A percentile compares a stretch with the other conserved stretches of the same genome.
phyloP scores from a whole-genome alignment of 2,888 invertebrate species.

The Sminthurinus aureus region DNA sequence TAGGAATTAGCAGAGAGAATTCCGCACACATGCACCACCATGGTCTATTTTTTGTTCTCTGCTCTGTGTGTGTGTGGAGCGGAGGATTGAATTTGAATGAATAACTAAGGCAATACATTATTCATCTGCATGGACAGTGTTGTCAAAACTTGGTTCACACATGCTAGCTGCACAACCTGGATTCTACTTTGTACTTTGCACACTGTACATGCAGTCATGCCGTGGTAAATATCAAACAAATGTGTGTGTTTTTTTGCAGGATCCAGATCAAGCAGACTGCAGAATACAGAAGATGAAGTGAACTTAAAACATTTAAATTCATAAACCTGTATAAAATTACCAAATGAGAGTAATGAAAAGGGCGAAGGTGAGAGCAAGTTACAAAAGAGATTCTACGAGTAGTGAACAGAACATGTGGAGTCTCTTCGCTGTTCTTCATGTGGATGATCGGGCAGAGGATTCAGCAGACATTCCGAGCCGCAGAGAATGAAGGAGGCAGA shows the following conservation, averaged over 20 bases:
- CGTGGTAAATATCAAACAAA: too few species aligned
- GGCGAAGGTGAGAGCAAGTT: background rate
- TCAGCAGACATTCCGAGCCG: background rate
- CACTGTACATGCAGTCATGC: background rate
- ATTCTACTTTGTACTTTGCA: too few species aligned
- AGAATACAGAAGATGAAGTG: background rate
- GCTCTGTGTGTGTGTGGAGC: too few species aligned
- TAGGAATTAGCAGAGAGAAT: too few species aligned
- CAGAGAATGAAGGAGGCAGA: background rate
- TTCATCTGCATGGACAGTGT: too few species aligned
- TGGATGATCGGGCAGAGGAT: background rate
- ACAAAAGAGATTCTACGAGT: background rate
- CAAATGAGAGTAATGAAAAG: background rate
- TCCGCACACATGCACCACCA: too few species aligned
- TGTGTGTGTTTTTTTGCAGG: too few species aligned
- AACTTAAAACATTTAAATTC: constrained; percentile 13
- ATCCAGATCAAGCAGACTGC: too few species aligned
- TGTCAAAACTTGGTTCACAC: too few species aligned
- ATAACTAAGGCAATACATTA: too few species aligned
- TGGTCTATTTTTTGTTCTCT: too few species aligned
- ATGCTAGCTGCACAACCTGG: too few species aligned
- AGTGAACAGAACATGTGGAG: constrained; percentile 14
- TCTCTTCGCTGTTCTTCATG: background rate
- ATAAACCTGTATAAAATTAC: background rate
- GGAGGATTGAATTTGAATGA: background rate